Evolutionary conservation across 1,140 invertebrate genomes (phyloP), one percentile per base, ranked within the genome.

Genomic region (Drosophila hydei): DNA sequence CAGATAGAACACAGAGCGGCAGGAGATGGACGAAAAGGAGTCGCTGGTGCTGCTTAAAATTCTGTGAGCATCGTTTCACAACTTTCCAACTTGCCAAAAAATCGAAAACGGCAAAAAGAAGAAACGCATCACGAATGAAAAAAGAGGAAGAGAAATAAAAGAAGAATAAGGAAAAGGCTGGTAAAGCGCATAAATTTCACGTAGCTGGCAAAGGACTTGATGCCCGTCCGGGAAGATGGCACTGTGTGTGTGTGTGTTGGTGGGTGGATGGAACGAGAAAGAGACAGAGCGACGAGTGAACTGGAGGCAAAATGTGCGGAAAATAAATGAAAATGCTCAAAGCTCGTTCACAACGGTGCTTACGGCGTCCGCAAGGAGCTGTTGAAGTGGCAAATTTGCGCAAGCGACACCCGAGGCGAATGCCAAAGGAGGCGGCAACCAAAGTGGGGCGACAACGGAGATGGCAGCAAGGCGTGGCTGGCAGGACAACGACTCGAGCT

Each of bases 381-480:
- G 89, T 90, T 90, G 89, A 90, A 90, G 89, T 90, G 89, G 89
- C 89, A 90, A 90, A 90, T 90, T 90, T 90, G 89, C 89, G 76
- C 89, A 90, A 90, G 81, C 89, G 81, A 71, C 85, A 89, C 79
- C 88, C 72, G 71, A 74, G 77, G 73, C 56, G 50, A 60, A 56
- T 56, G 54, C 54, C 38, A 56, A 56, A 42, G 8, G 19, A 21
- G 12, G 23, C 2, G 30, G 30, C 21, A 33, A 12, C 30, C 30
- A 33, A 33, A 1, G n/a, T n/a, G n/a, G n/a, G n/a, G n/a, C n/a
- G n/a, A n/a, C n/a, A n/a, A n/a, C n/a, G n/a, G n/a, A n/a, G 11
- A 33, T 11, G 30, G 30, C 30, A 11, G 11, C 9, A n/a, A 40
- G 58, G 61, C 55, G 55, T 55, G 69, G 61, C 56, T 38, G 52